Evolutionary conservation across 1,140 invertebrate species (phyloP), one percentile per base, ranked within the genome.

Genomic region (Cylas formicarius): DNA sequence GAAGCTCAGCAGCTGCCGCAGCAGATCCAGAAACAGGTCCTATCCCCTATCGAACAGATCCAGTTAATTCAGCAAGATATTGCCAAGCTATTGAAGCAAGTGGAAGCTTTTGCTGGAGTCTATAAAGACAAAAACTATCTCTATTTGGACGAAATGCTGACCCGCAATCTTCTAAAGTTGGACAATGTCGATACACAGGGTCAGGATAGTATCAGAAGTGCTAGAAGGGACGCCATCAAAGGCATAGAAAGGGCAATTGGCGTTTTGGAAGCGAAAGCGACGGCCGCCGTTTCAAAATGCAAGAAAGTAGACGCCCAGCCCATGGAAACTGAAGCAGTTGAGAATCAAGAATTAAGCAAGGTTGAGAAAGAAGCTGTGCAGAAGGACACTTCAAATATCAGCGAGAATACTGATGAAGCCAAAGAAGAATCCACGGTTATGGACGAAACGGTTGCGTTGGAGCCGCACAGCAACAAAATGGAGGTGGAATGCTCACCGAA

Each of bases 121-220:
- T 75, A 74, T 3, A 76, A 76, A 52, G 84, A 92, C 57, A 94
- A 93, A 65, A 74, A 85, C 39, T 96, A 91, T 57, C 71, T 87
- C 18, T 92, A 82, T 63, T 65, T 96, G 27, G 92, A 96, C 63
- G 92, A 97, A 68, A 95, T 95, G 90, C 68, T 97, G 10, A 96
- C 91, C 1, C 77, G 91, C 27, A 87, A 90, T 62, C 71, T 96
- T 42, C 77, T 96, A 3, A 90, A 91, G 64, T 66, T 96, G 43
- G 93, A 97, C 63, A 82, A 85, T 53, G 86, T 97, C 39, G 89
- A 94, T 58, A 88, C 89, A 0, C 88, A 91, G 45, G 90, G 90
- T 1, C 83, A 88, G 57, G 88, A 93, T 18, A 83, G 87, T 56
- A 85, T 97, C 21, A 72, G 91, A 53, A 76, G 80, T 42, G 85